Evolutionary conservation across 2,888 invertebrate genomes (phyloP), one percentile per base, ranked within the genome.

Genomic region (Agrotis exclamationis): DNA sequence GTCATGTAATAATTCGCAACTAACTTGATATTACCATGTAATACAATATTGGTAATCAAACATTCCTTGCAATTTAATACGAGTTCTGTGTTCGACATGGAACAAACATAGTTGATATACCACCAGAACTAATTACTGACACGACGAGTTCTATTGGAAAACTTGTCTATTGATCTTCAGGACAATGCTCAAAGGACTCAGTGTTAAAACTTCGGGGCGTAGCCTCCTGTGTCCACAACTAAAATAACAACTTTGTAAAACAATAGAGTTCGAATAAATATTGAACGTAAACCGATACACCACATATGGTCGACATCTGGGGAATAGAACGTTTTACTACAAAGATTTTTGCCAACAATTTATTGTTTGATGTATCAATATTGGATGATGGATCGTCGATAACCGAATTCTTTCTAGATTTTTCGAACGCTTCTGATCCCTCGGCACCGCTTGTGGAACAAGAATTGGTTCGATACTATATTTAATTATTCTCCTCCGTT

Each of bases 301-400:
- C 76, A 74, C 79, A 84, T 84, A 59, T 79, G 85, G 77, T 75
- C 72, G 53, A 74, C 75, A 79, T 82, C 81, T 85, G 84, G 73
- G 51, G 62, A 58, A 74, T 67, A 70, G 11, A 57, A 58, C 68
- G 57, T 48, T 73, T 54, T 79, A 45, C 74, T 79, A 60, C 18
- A 48, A 56, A 77, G 66, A 67, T 70, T 80, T 81, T 68, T 59
- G 60, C 50, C 59, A 77, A 66, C 53, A 62, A 59, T 70, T 64
- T 68, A 53, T 81, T 68, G 57, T 85, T 79, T 73, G 64, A 57
- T 54, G 62, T 63, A 63, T 70, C 63, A 75, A 82, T 71, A 85
- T 74, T 69, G 44, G 47, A 69, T 68, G 70, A 85, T 66, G 53
- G 70, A 76, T 76, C 44, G 45, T 24, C 54, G 57, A 62, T 65